Base-by-base conservation (phyloP, 1,140 invertebrate genomes). In the Leptinotarsa texana region DNA sequence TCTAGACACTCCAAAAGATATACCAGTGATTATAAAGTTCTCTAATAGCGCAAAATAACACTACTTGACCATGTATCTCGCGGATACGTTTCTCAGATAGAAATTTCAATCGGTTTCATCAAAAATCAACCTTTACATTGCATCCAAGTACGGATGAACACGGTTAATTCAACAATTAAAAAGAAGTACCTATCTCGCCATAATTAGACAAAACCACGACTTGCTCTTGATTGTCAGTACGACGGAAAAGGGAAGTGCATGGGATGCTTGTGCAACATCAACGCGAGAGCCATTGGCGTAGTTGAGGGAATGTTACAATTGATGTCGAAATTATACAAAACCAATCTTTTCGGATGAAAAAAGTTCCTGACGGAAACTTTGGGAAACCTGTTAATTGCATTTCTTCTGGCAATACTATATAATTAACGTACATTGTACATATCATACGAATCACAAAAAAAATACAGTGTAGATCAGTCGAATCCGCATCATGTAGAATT, bases 251-350 rank as follows among this genome's bases (percentile, higher is more conserved):
- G 21, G 63, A 65, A 65, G 27, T 27, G 63, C 63, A 65, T 33
- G 63, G 8, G 21, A 65, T 65, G 21, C 63, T 65, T 65, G 63
- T 65, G 63, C 63, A 65, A 65, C 4, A 65, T 65, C 51, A 18
- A 57, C 15, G 33, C 33, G 5, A 57, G 51, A 4, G 6, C 51
- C 51, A 18, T 18, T 17, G 51, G 51, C 51, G 51, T 57, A 18
- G 51, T 5, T 0, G 51, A n/a, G 17, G 51, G 0, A 57, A 1
- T n/a, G 51, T 42, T 11, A 42, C 6, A 33, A 33, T 33, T 33
- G 6, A 33, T 33, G 6, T 33, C 6, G 33, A 33, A 33, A 33
- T 33, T 33, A 33, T 33, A 33, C 33, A 11, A 57, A 57, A n/a
- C 3, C 4, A n/a, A 57, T 15, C 3, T 17, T 17, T 8, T 17